Evolutionary conservation across 2,113 vertebrate species (phyloP).

Genomic region (Polyodon spathula): DNA sequence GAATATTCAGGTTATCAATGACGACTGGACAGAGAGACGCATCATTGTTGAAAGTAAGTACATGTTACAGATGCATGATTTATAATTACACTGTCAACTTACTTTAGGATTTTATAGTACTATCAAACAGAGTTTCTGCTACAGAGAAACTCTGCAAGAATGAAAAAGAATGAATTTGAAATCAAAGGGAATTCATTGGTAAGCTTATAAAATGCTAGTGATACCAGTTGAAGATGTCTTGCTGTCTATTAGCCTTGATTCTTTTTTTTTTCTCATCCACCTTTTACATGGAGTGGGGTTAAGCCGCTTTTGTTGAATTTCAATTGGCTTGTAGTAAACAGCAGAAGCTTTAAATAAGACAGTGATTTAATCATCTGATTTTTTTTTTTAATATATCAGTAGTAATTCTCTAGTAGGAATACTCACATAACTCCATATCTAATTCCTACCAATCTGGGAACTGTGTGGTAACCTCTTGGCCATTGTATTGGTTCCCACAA

Average conservation of each 20-base stretch:
- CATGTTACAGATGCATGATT: background rate
- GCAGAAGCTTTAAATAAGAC: no score
- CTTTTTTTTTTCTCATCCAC: background rate
- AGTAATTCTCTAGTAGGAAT: no score
- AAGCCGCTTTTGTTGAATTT: no score
- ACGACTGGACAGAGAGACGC: slow-evolving; percentile 82
- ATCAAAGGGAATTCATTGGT: background rate
- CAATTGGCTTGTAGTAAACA: no score
- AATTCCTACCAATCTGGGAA: no score
- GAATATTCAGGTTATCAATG: slow-evolving; percentile 92
- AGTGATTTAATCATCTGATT: no score
- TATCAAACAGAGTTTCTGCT: background rate
- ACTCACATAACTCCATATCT: no score
- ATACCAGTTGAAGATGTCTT: background rate
- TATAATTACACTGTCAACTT: background rate
- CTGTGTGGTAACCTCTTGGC: no score
- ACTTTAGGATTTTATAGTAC: background rate
- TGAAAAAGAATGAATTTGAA: no score
- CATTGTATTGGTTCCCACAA: no score
- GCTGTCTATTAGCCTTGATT: background rate
- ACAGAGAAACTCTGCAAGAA: background rate
- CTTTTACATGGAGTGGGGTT: no score
- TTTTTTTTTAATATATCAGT: no score
- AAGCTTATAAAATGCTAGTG: background rate
- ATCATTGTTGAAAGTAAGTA: slow-evolving; percentile 88